Percentiles rank a stretch among this genome's conserved stretches.
These are phyloP conservation scores for Pogoniulus pusillus DNA, from an alignment of 2,797 vertebrate genomes.

Conservation along the genomic window DNA sequence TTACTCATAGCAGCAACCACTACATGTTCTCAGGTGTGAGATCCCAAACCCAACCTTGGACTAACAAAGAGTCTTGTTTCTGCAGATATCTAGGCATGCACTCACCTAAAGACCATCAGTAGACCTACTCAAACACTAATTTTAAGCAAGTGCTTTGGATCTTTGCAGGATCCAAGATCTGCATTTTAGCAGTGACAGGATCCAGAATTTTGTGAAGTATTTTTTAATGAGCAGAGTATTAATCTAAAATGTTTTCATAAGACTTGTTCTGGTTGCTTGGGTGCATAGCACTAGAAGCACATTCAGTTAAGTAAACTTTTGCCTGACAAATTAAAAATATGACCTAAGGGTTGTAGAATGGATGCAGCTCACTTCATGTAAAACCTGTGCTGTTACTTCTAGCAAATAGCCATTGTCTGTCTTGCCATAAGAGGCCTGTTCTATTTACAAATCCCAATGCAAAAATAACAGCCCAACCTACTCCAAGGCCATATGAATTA, in stretches of 20 bases:
- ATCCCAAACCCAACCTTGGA: not conserved
- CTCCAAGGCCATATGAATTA: not conserved
- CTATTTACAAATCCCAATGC: constrained; percentile 3
- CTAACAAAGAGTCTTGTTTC: not conserved
- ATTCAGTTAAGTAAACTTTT: constrained; percentile 5
- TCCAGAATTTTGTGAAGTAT: constrained; percentile 42
- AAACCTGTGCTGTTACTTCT: not conserved
- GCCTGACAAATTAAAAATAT: not conserved
- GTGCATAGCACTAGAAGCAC: not conserved
- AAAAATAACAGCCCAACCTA: constrained; percentile 1
- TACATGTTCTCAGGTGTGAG: not conserved
- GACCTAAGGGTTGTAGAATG: not conserved
- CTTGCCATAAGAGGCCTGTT: not conserved
- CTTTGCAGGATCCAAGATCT: not conserved
- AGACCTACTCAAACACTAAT: not conserved
- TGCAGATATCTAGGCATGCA: not conserved
- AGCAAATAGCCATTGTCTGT: not conserved
- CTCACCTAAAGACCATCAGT: not conserved
- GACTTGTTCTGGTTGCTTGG: not conserved
- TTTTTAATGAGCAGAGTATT: constrained; percentile 61
- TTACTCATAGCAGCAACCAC: not conserved
- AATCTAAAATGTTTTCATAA: constrained; percentile 15
- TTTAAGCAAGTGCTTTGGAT: not conserved
- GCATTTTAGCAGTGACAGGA: constrained; percentile 12
- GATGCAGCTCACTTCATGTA: not conserved